Percentiles rank a stretch among this genome's conserved stretches.
Conservation (phyloP, 2,888 invertebrate genomes). For the Hybos culiciformis region DNA sequence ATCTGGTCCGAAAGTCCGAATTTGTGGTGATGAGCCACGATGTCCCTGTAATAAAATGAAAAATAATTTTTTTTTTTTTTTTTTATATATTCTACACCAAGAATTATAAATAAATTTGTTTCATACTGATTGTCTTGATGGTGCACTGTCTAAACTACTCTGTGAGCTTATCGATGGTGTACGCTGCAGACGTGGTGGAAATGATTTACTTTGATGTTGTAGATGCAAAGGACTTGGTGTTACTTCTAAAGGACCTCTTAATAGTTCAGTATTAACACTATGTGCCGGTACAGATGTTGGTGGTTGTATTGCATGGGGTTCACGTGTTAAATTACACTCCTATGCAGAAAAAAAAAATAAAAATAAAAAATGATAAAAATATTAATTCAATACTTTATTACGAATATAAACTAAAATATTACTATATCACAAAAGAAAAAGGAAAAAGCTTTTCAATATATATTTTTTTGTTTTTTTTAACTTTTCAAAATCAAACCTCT, state of each 20-base stretch:
- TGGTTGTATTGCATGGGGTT: conserved; percentile 49
- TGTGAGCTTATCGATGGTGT: conserved; percentile 74
- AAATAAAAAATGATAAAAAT: background rate
- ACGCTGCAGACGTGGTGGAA: conserved; percentile 54
- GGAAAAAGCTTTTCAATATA: background rate
- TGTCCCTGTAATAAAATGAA: conserved; percentile 41
- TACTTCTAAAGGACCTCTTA: conserved; percentile 40
- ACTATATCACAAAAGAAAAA: background rate
- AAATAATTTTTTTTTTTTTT: background rate
- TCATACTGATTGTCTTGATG: conserved; percentile 44
- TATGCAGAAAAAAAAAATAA: too few relatives aligned
- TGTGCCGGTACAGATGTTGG: conserved; percentile 36
- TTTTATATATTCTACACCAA: background rate
- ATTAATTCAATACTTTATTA: conserved; percentile 1
- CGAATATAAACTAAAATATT: background rate
- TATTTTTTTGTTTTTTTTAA: conserved; percentile 3
- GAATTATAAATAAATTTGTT: conserved; percentile 12
- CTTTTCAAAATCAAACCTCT: conserved; percentile 23
- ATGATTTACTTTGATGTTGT: conserved; percentile 55
- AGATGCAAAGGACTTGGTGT: conserved; percentile 45
- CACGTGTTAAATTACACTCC: conserved; percentile 53
- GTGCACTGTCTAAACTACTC: conserved; percentile 66
- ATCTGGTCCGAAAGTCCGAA: conserved; percentile 70
- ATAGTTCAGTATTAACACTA: conserved; percentile 27
- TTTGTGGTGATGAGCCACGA: conserved; percentile 71